Percentiles rank a stretch among this genome's conserved stretches.
phyloP scores from a whole-genome alignment of 2,113 vertebrate species.

The Delphinus delphis region DNA sequence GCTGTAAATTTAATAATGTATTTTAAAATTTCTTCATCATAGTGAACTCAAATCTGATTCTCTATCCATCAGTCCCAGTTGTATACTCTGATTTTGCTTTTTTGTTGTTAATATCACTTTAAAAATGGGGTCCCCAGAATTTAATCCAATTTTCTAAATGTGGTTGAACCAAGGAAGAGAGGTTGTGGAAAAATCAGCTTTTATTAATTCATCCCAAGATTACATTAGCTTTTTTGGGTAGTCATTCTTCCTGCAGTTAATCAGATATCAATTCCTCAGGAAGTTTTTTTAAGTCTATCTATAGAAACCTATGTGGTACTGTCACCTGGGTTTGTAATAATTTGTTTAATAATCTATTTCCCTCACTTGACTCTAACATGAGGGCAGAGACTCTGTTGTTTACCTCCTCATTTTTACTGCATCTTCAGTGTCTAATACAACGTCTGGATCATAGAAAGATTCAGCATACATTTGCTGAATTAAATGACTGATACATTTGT shows the following conservation, averaged over 20 bases:
- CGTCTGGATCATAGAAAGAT: not conserved
- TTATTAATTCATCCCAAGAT: not conserved
- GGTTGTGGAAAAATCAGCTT: not conserved
- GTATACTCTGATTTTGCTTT: not conserved
- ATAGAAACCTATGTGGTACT: not conserved
- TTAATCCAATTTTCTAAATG: not conserved
- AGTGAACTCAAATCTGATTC: slow-evolving; percentile 9
- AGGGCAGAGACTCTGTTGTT: not conserved
- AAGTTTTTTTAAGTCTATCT: not conserved
- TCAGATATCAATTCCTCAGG: not conserved
- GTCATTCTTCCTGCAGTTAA: not conserved
- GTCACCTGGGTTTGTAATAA: not conserved
- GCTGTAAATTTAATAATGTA: not conserved
- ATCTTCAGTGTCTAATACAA: not conserved
- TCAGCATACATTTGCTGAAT: not conserved
- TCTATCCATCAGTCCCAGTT: not conserved
- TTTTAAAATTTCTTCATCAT: not conserved
- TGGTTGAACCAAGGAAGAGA: not conserved
- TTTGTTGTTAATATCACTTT: not conserved
- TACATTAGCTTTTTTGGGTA: not conserved
- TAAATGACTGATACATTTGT: not conserved
- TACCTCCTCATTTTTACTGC: not conserved
- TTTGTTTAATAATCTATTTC: not conserved
- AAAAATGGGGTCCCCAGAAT: not conserved
- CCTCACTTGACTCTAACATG: not conserved